phyloP scores from a whole-genome alignment of 2,113 vertebrate species.

The Plestiodon gilberti region DNA sequence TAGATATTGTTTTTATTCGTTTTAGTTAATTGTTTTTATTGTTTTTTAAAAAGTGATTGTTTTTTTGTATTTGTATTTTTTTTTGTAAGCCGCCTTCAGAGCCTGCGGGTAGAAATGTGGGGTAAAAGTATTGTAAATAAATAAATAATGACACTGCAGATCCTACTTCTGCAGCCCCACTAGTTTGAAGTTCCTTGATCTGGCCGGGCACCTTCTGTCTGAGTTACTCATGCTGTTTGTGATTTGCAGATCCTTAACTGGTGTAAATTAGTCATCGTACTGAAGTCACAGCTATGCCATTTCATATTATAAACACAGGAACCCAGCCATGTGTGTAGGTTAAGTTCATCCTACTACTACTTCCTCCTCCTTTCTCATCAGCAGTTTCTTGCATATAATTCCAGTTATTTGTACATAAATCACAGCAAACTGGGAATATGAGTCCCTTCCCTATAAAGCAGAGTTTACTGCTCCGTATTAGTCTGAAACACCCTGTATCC shows the following conservation, averaged over 20 bases:
- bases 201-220: neutral
- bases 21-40: no score
- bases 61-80: no score
- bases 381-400: conserved; percentile 56
- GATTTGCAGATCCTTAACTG: neutral
- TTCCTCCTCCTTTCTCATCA: conserved; percentile 49
- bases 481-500: conserved; percentile 39
- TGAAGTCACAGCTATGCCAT: neutral
- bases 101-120: no score
- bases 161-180: neutral
- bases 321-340: conserved; percentile 18
- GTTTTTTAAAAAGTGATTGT: no score
- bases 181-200: neutral
- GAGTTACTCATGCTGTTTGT: neutral
- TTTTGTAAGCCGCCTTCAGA: no score
- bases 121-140: no score
- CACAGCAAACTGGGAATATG: conserved; percentile 50
- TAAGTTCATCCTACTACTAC: neutral
- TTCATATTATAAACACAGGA: neutral
- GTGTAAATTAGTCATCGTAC: neutral
- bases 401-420: conserved; percentile 40
- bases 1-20: no score
- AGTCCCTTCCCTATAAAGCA: conserved; percentile 59
- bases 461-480: conserved; percentile 63
- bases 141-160: no score